Evolutionary conservation across 2,113 vertebrate species (phyloP), one percentile per base, ranked within the genome.

Genomic region (Xenus cinereus): DNA sequence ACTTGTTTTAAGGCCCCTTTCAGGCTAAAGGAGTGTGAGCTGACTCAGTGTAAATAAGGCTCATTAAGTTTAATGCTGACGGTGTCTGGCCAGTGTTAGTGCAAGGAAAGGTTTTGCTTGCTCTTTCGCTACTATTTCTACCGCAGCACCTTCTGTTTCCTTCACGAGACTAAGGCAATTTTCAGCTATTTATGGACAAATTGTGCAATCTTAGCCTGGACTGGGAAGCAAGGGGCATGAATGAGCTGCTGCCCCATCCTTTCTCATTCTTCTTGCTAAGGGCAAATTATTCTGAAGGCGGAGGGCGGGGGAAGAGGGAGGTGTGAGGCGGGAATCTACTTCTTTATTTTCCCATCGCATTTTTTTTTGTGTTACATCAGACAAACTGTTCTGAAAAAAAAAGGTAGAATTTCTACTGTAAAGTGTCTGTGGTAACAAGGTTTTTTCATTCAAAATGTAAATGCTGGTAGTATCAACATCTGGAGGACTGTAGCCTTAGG

Each of bases 401-500:
- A 79, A 22, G 2, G 24, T 32, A 85, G 15, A 66, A 84, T 84
- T 94, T 76, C 41, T 80, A 73, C 69, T 37, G 41, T 84, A 71
- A 94, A 85, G 21, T 72, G 56, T 87, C 88, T 86, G 39, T 48
- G 50, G 35, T 82, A 91, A 89, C 56, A 96, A 90, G 5, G 7
- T 46, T 85, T 85, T 96, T 93, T 87, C 35, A 66, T 75, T 82
- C 83, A 66, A 91, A 96, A 95, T 93, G 35, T 80, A 95, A 89
- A 93, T 95, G 71, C 82, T 92, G 51, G 20, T 53, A 94, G 82
- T 87, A 93, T 95, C 95, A 91, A 95, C 96, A 98, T 98, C 98
- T 98, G 98, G 96, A 98, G 81, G 74, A 93, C 66, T 93, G 54
- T 41, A 98, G 97, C 97, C 94, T 84, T 90, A 97, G 96, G 96